phyloP scores from a whole-genome alignment of 2,113 vertebrate species.

The Pomatostomus ruficeps region DNA sequence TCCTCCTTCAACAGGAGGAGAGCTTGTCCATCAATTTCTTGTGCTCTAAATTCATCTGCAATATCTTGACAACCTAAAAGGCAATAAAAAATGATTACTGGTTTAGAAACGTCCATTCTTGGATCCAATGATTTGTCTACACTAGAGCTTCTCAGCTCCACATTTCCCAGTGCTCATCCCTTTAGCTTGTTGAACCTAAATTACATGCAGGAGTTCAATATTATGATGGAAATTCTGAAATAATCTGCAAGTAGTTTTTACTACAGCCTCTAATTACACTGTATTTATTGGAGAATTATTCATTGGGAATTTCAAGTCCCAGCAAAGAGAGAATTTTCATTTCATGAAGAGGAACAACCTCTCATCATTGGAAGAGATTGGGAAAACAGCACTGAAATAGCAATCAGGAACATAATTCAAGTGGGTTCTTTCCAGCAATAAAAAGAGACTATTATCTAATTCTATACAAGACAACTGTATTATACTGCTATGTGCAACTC shows the following conservation, averaged over 20 bases:
- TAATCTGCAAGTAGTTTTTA: not conserved
- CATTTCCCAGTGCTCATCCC: not conserved
- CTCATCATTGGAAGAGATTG: not conserved
- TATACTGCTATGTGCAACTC: not conserved
- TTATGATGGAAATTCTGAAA: not conserved
- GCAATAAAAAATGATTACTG: not conserved
- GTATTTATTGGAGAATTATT: not conserved
- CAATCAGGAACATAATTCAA: not conserved
- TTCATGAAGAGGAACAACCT: not conserved
- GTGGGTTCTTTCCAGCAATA: not conserved
- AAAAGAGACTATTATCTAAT: not conserved
- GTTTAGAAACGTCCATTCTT: not conserved
- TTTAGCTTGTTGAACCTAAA: not conserved
- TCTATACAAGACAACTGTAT: not conserved
- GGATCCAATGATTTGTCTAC: not conserved
- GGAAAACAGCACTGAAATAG: conserved; percentile 17
- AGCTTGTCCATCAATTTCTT: conserved; percentile 98
- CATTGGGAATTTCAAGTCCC: not conserved
- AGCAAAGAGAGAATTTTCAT: not conserved
- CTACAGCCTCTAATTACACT: not conserved
- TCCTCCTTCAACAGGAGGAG: conserved; percentile 96
- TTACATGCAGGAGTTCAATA: not conserved
- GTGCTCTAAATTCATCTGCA: conserved; percentile 91
- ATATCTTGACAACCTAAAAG: conserved; percentile 90
- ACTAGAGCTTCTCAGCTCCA: not conserved